A percentile compares a stretch with the other conserved stretches of the same genome.
phyloP scores from a whole-genome alignment of 2,113 vertebrate genomes.

The Leucoraja erinaceus region DNA sequence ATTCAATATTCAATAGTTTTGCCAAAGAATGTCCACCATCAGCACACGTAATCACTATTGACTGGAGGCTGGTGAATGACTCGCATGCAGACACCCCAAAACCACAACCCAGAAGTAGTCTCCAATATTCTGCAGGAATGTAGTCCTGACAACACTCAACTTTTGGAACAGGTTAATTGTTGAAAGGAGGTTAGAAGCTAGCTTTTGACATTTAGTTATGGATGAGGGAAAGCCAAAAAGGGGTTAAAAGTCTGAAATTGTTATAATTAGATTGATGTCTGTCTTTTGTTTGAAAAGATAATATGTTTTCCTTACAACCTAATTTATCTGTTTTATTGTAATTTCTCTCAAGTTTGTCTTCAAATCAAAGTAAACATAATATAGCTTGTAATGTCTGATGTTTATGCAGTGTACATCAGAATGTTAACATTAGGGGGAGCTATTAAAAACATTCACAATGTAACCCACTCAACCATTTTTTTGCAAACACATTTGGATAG shows the following conservation, averaged over 20 bases:
- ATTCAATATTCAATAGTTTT: no score
- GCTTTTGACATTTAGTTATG: background rate
- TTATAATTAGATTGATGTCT: background rate
- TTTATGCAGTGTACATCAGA: background rate
- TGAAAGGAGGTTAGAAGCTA: background rate
- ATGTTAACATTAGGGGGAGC: background rate
- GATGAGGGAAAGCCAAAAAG: background rate
- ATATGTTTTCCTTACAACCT: background rate
- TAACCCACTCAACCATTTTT: background rate
- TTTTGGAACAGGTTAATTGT: background rate
- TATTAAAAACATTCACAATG: background rate
- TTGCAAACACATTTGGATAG: background rate
- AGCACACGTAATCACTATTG: no score
- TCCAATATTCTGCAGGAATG: no score
- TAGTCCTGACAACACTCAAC: no score
- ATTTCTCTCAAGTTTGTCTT: background rate
- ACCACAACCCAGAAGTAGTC: no score
- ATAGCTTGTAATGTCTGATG: background rate
- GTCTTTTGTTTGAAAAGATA: background rate
- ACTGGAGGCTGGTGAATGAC: no score
- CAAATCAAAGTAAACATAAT: background rate
- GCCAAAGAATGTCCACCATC: no score
- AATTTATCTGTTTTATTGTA: background rate
- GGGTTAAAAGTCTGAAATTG: no score
- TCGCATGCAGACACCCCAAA: no score